Base-by-base conservation (phyloP, 2,888 invertebrate genomes). In the Chaetogeoica ovagalla region DNA sequence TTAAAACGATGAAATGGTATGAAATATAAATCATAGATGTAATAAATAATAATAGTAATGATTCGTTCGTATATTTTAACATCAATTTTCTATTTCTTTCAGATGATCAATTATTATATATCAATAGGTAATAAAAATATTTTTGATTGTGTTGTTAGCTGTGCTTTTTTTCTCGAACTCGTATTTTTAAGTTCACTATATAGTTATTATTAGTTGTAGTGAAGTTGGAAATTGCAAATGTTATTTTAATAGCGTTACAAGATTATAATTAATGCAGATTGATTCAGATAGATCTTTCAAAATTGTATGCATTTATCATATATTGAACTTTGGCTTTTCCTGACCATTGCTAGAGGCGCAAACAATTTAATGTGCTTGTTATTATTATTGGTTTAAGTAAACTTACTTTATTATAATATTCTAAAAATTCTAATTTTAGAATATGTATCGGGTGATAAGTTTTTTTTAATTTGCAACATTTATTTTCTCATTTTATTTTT, bases 301-400 rank as follows among this genome's bases (percentile, higher is more conserved):
- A 68, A 68, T 68, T 39, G 19, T 48, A 48, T 48, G 48, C 9
- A 68, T 52, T 65, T 65, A 63, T 63, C 63, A 39, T n/a, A 43
- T 65, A 43, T 65, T 43, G n/a, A 13, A 66, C 39, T 17, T 69
- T 55, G 55, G 30, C 30, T 55, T 69, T 69, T 69, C 5, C 30
- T 69, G 52, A 69, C 52, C 23, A 48, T 48, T 55, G 19, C 55
- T 55, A 30, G 11, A 30, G 55, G n/a, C 21, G 37, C 59, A 59
- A 21, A 71, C 59, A 57, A 39, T 39, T 21, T 59, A 17, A 59
- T 71, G 70, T 71, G 57, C 13, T 71, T 21, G n/a, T n/a, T n/a
- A 39, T 71, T 71, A 39, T 71, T 71, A 39, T 70, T 70, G 19
- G 43, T 66, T 66, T 66, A 55, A 55, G 15, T 43, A 66, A 13